phyloP scores from a whole-genome alignment of 2,888 invertebrate genomes.

The Strigamia maritima region DNA sequence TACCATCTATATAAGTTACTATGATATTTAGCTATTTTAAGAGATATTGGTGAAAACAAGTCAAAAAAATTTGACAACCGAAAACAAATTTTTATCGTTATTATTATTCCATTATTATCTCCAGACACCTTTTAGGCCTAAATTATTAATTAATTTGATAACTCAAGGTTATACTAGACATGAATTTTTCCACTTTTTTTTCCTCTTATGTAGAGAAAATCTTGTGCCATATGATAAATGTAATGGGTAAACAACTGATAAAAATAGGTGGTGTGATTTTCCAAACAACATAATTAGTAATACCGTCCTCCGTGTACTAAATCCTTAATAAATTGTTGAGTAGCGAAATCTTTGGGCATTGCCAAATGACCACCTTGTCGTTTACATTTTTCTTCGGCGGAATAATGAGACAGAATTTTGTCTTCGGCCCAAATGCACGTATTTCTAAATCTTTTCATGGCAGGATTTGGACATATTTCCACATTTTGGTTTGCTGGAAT shows the following conservation, averaged over 20 bases:
- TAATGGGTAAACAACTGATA: conserved; percentile 25
- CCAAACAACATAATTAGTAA: neutral
- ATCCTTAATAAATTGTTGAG: conserved; percentile 35
- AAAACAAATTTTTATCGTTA: conserved; percentile 9
- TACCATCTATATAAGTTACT: neutral
- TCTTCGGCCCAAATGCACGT: neutral
- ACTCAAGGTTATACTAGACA: neutral
- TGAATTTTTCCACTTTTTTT: neutral
- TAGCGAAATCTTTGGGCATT: conserved; percentile 25
- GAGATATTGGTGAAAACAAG: conserved; percentile 2
- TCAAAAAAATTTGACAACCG: neutral
- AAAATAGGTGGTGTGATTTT: conserved; percentile 2
- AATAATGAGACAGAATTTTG: neutral
- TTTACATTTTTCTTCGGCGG: conserved; percentile 7
- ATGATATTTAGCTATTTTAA: neutral
- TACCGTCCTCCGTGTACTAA: conserved; percentile 27
- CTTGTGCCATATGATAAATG: neutral
- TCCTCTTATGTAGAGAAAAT: neutral
- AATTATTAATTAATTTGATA: neutral
- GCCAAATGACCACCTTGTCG: conserved; percentile 9
- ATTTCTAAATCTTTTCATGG: neutral
- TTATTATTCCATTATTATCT: neutral
- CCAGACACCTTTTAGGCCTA: neutral
- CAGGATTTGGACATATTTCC: conserved; percentile 33
- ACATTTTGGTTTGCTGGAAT: neutral